These are phyloP conservation scores for Vimba vimba DNA, from an alignment of 2,113 vertebrate species.

Conservation along the genomic window DNA sequence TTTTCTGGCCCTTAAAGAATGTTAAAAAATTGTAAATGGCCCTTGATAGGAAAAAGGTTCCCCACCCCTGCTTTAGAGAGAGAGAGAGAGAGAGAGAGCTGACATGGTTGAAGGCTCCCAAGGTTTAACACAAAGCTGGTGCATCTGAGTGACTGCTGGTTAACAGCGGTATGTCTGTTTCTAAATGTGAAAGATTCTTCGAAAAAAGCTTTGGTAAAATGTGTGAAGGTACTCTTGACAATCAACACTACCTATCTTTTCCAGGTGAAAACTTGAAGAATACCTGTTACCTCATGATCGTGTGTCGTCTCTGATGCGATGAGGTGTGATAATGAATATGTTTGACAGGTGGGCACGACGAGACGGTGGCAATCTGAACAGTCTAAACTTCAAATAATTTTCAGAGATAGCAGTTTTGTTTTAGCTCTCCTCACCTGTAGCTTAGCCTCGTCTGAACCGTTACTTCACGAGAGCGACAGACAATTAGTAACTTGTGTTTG, in stretches of 20 bases:
- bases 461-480: conserved; percentile 11
- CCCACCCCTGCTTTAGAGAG: too few species aligned
- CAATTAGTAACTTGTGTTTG: conserved; percentile 43
- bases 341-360: conserved; percentile 47
- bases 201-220: neutral
- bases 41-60: too few species aligned
- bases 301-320: conserved; percentile 36
- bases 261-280: neutral
- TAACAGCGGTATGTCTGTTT: neutral
- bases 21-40: too few species aligned
- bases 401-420: conserved; percentile 25
- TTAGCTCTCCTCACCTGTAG: conserved; percentile 3
- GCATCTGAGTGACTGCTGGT: neutral
- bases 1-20: too few species aligned
- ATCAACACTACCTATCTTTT: neutral
- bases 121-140: neutral
- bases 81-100: too few species aligned
- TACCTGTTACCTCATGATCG: conserved; percentile 3
- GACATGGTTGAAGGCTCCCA: too few species aligned
- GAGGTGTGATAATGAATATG: conserved; percentile 53
- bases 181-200: neutral
- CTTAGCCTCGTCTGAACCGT: conserved; percentile 2
- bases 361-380: conserved; percentile 25
- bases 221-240: conserved; percentile 1
- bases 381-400: conserved; percentile 47